These are phyloP conservation scores for Entomobrya proxima DNA, from an alignment of 2,888 invertebrate species.

Conservation along the genomic window DNA sequence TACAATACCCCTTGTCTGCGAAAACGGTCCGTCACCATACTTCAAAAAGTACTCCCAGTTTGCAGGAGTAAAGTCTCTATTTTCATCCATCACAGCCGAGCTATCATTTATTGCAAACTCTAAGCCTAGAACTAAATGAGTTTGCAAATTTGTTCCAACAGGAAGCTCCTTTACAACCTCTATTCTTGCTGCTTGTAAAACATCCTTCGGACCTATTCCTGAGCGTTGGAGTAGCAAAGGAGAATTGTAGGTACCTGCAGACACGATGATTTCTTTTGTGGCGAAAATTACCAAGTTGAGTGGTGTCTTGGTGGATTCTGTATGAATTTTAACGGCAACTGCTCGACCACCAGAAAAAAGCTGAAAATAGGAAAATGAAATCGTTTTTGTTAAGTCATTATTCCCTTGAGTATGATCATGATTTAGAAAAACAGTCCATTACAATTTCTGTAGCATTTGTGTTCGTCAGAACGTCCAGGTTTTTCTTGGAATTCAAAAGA, in stretches of 20 bases:
- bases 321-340: no score
- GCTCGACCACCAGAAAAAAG: background rate
- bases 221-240: conserved; percentile 58
- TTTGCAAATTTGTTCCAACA: conserved; percentile 58
- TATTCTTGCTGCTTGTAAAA: conserved; percentile 21
- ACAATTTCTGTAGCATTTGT: conserved; percentile 16
- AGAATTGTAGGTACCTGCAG: conserved; percentile 47
- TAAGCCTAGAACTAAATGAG: conserved; percentile 31
- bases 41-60: conserved; percentile 20
- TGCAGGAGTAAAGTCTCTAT: conserved; percentile 46
- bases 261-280: conserved; percentile 55
- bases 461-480: background rate
- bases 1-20: background rate
- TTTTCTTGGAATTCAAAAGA: background rate
- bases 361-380: no score
- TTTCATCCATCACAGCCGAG: background rate
- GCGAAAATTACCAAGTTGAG: no score
- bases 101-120: conserved; percentile 43
- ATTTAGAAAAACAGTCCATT: background rate
- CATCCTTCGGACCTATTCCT: conserved; percentile 56
- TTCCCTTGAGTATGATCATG: no score
- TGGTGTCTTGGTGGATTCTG: no score
- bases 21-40: conserved; percentile 54
- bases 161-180: conserved; percentile 43
- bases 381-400: no score